Conservation (phyloP, 92 coral and sea anemone species). For the Epizoanthus scotinus region DNA sequence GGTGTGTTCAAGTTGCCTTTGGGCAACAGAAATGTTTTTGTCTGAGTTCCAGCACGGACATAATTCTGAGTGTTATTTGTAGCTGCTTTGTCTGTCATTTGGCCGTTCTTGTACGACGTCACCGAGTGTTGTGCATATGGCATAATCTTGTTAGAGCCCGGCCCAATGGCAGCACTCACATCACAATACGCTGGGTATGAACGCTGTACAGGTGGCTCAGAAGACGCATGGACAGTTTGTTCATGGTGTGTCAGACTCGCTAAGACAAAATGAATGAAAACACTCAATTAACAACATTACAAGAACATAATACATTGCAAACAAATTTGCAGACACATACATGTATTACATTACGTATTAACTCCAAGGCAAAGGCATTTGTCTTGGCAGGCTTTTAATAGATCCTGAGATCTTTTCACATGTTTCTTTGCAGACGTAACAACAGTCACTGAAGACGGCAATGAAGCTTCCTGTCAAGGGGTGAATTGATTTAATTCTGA, state of each 20-base stretch:
- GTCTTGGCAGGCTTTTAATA: too few relatives aligned
- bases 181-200: constrained; percentile 99
- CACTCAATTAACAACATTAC: neutral
- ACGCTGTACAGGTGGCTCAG: constrained; percentile 93
- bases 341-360: neutral
- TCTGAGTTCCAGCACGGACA: constrained; percentile 43
- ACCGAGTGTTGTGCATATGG: constrained; percentile 99
- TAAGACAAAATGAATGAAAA: constrained; percentile 29
- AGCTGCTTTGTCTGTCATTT: constrained; percentile 60
- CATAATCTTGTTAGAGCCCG: constrained; percentile 94
- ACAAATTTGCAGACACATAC: neutral
- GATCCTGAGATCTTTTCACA: too few relatives aligned
- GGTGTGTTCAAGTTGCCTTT: constrained; percentile 51
- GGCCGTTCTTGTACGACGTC: constrained; percentile 95
- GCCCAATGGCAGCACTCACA: constrained; percentile 92
- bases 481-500: too few relatives aligned
- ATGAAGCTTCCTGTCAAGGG: too few relatives aligned
- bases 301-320: neutral
- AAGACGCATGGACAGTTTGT: constrained; percentile 88
- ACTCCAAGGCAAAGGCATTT: too few relatives aligned
- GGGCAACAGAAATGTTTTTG: constrained; percentile 77
- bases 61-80: constrained; percentile 56
- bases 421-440: too few relatives aligned
- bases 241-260: constrained; percentile 98
- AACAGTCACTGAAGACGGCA: too few relatives aligned